These are phyloP conservation scores for Ctenodactylus gundi DNA, from an alignment of 2,113 vertebrate genomes.

Conservation along the genomic window DNA sequence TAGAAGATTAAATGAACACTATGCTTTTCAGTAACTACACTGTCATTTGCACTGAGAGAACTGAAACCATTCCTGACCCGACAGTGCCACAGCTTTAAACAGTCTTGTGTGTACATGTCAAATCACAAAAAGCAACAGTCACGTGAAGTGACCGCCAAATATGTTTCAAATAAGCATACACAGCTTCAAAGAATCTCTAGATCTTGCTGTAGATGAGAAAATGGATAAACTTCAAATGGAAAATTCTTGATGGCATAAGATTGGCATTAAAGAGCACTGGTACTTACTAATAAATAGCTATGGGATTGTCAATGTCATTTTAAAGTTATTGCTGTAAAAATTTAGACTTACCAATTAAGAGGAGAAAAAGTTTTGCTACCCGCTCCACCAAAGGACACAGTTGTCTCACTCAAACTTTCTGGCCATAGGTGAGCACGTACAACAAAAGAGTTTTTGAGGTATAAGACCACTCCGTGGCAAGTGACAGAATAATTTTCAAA, in stretches of 20 bases:
- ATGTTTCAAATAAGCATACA: not conserved
- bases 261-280: not conserved
- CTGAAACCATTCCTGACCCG: not conserved
- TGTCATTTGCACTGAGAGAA: slow-evolving; percentile 52
- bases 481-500: slow-evolving; percentile 5
- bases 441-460: not conserved
- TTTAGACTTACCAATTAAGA: not conserved
- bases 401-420: not conserved
- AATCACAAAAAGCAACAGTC: not conserved
- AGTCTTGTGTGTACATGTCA: slow-evolving; percentile 50
- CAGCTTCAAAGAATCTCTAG: slow-evolving; percentile 35
- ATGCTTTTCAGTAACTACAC: slow-evolving; percentile 6
- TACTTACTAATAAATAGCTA: not conserved
- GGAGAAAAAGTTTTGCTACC: not conserved
- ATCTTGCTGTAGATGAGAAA: slow-evolving; percentile 27
- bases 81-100: slow-evolving; percentile 37
- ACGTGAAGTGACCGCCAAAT: slow-evolving; percentile 40
- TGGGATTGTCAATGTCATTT: slow-evolving; percentile 13
- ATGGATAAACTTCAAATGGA: not conserved
- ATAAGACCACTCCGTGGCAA: not conserved
- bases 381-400: not conserved
- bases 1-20: not conserved
- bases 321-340: not conserved
- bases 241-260: not conserved
- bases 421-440: not conserved